Evolutionary conservation across 2,888 invertebrate species (phyloP).

Genomic region (Polia nebulosa): DNA sequence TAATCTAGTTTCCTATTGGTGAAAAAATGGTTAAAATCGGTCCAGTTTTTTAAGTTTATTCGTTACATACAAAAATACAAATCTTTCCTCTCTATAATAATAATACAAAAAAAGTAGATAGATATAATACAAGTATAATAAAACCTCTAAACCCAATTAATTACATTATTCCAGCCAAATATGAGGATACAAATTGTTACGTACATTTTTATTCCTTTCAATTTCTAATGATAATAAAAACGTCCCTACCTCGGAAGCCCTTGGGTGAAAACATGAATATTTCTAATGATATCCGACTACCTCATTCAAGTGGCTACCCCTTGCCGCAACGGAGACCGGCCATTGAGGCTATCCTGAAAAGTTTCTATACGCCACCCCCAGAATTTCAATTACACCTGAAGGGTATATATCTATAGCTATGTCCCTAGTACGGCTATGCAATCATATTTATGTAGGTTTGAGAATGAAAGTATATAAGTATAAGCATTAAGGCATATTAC

Average conservation of each 20-base stretch:
- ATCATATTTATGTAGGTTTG: neutral
- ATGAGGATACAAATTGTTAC: neutral
- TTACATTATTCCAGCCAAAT: neutral
- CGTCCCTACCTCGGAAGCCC: neutral
- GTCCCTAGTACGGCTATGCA: neutral
- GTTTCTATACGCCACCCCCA: slow-evolving; percentile 29
- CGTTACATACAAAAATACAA: no score
- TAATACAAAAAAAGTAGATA: neutral
- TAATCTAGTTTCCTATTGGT: no score
- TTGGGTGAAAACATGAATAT: slow-evolving; percentile 38
- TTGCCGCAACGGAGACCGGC: neutral
- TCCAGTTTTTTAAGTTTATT: no score
- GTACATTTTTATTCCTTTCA: slow-evolving; percentile 2
- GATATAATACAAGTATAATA: neutral
- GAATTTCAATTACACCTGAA: slow-evolving; percentile 42
- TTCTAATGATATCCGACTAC: slow-evolving; percentile 46
- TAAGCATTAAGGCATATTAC: no score
- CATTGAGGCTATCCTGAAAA: slow-evolving; percentile 42
- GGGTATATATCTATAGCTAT: neutral
- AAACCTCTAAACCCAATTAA: neutral
- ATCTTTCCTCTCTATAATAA: no score
- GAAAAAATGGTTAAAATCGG: no score
- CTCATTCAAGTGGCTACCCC: slow-evolving; percentile 36
- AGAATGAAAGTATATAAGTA: neutral
- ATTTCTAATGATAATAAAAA: slow-evolving; percentile 9